phyloP scores from a whole-genome alignment of 2,797 vertebrate genomes.

The Enteromius anoplus region DNA sequence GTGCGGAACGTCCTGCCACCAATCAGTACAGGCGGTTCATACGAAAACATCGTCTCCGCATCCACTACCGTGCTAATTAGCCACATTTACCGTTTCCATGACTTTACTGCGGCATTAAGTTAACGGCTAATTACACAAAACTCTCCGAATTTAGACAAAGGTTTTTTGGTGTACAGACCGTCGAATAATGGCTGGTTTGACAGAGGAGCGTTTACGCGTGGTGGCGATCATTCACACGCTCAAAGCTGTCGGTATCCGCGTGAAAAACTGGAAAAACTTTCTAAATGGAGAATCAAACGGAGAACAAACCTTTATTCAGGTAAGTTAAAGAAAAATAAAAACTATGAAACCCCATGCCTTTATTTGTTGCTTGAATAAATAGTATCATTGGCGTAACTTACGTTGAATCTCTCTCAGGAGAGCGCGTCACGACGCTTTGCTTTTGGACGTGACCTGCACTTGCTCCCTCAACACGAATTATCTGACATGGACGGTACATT shows the following conservation, averaged over 20 bases:
- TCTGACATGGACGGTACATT: constrained; percentile 57
- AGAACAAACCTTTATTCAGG: constrained; percentile 41
- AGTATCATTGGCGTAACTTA: neutral
- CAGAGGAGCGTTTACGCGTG: constrained; percentile 61
- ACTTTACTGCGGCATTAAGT: neutral
- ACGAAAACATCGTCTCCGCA: constrained; percentile 1
- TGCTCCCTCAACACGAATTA: constrained; percentile 57
- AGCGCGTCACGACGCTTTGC: constrained; percentile 37
- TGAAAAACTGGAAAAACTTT: constrained; percentile 67
- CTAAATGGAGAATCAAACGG: constrained; percentile 43
- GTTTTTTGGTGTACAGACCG: neutral
- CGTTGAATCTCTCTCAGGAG: constrained; percentile 48
- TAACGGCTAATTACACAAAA: neutral
- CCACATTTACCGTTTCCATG: constrained; percentile 7
- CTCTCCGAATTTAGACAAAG: neutral
- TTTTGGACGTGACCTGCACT: constrained; percentile 60
- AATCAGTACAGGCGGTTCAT: neutral
- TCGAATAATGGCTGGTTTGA: constrained; percentile 46
- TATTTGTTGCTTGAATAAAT: neutral
- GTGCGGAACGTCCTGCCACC: neutral
- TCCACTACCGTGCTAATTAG: neutral
- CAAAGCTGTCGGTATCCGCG: constrained; percentile 62
- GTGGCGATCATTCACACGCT: constrained; percentile 62
- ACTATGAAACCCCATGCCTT: neutral
- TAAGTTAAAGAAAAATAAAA: neutral